Evolutionary conservation across 2,888 invertebrate species (phyloP).

Genomic region (Acrobasis repandana): DNA sequence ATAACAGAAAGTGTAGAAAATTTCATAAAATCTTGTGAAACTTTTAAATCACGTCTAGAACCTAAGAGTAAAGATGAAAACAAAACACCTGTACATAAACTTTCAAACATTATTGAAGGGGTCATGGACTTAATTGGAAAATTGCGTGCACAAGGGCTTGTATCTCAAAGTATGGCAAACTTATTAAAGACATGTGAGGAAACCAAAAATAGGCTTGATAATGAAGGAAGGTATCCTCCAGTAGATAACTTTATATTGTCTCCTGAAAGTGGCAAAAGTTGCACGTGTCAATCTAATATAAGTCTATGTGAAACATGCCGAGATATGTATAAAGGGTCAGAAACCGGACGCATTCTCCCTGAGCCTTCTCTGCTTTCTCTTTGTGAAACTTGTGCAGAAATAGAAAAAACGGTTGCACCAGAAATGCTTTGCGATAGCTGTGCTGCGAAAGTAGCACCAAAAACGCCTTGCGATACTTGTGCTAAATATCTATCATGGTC

Average conservation of each 20-base stretch:
- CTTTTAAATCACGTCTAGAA: slow-evolving; percentile 39
- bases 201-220: too few species aligned
- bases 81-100: slow-evolving; percentile 32
- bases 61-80: slow-evolving; percentile 23
- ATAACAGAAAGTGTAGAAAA: slow-evolving; percentile 41
- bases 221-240: background rate
- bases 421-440: background rate
- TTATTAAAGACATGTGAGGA: slow-evolving; percentile 42
- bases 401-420: background rate
- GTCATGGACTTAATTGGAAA: slow-evolving; percentile 40
- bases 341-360: background rate
- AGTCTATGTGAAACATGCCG: too few species aligned
- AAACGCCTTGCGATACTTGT: too few species aligned
- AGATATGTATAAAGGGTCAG: slow-evolving; percentile 5
- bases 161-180: slow-evolving; percentile 39
- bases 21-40: slow-evolving; percentile 46
- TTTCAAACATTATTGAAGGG: slow-evolving; percentile 40
- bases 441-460: too few species aligned
- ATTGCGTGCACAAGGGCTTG: slow-evolving; percentile 39
- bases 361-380: slow-evolving; percentile 24
- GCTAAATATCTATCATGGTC: background rate
- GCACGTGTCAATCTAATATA: slow-evolving; percentile 17
- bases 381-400: slow-evolving; percentile 30
- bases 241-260: slow-evolving; percentile 1
- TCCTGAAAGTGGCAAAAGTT: background rate